These are phyloP conservation scores for Macroramphosus scolopax DNA, from an alignment of 2,797 vertebrate genomes.

Conservation along the genomic window DNA sequence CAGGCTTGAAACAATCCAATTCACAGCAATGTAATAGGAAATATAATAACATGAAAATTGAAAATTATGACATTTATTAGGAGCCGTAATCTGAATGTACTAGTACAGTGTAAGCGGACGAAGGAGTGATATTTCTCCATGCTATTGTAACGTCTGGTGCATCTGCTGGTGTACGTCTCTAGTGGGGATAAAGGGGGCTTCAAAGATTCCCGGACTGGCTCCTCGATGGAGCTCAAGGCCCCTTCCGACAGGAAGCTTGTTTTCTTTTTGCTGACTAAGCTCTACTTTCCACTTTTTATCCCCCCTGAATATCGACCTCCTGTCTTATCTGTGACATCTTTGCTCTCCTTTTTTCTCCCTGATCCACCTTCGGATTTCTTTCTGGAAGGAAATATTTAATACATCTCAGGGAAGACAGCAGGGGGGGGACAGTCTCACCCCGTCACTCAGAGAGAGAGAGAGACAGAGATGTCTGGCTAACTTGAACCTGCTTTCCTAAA, in stretches of 20 bases:
- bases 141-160: too few species aligned
- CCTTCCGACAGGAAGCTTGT: conserved; percentile 27
- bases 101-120: background rate
- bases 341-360: conserved; percentile 40
- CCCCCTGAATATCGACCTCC: conserved; percentile 57
- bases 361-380: conserved; percentile 20
- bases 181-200: too few species aligned
- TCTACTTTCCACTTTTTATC: conserved; percentile 44
- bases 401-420: background rate
- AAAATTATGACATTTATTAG: background rate
- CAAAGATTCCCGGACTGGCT: conserved; percentile 21
- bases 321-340: conserved; percentile 36
- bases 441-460: too few species aligned
- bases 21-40: too few species aligned
- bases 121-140: too few species aligned
- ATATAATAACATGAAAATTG: background rate
- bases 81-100: background rate
- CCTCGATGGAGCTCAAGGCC: conserved; percentile 29
- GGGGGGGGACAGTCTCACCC: conserved; percentile 3
- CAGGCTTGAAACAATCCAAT: background rate
- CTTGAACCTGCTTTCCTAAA: too few species aligned
- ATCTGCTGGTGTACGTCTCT: too few species aligned
- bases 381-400: background rate
- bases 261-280: conserved; percentile 68
- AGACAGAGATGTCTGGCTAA: too few species aligned